Evolutionary conservation across 2,797 vertebrate genomes (phyloP).

Genomic region (Sylvia borin): DNA sequence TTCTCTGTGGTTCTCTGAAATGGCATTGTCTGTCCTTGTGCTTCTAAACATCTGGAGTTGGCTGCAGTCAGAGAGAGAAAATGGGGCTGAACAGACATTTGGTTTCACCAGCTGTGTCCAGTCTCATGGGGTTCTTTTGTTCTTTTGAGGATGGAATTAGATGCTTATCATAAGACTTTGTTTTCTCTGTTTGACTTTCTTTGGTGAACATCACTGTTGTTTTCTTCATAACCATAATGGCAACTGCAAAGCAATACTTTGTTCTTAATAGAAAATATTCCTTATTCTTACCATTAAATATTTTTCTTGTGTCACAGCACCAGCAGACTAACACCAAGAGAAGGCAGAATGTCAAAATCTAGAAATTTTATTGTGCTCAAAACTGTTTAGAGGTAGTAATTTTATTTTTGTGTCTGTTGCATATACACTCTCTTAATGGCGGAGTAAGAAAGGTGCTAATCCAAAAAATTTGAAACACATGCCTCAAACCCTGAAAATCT

Average conservation of each 20-base stretch:
- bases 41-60: constrained; percentile 3
- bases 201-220: neutral
- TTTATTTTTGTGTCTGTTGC: neutral
- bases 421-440: neutral
- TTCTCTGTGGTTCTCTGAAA: neutral
- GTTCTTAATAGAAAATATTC: neutral
- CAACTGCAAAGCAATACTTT: neutral
- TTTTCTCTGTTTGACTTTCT: neutral
- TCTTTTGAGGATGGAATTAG: constrained; percentile 1
- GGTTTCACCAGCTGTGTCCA: neutral
- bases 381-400: neutral
- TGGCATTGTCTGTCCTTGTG: neutral
- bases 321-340: neutral
- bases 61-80: neutral
- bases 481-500: neutral
- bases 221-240: neutral
- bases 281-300: neutral
- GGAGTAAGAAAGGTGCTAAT: neutral
- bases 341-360: neutral
- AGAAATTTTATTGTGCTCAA: neutral
- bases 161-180: neutral
- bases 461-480: neutral
- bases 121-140: neutral
- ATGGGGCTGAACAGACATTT: neutral
- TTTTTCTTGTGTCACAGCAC: neutral